phyloP scores from a whole-genome alignment of 2,797 vertebrate genomes.

The Bufotes viridis region DNA sequence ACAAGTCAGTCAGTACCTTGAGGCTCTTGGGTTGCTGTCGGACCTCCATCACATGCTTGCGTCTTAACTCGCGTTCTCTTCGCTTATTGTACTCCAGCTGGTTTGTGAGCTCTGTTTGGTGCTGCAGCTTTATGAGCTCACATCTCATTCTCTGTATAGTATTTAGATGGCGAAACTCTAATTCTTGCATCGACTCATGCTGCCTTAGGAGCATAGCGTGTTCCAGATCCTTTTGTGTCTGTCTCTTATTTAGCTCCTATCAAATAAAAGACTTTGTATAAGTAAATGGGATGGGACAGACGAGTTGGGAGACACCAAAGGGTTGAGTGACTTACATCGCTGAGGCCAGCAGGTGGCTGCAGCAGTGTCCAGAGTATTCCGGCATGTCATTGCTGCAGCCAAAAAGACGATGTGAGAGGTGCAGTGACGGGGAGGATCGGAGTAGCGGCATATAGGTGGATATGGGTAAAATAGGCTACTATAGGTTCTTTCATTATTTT shows the following conservation, averaged over 20 bases:
- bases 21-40: slow-evolving; percentile 98
- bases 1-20: slow-evolving; percentile 79
- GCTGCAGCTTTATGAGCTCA: slow-evolving; percentile 94
- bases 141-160: slow-evolving; percentile 94
- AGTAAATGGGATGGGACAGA: background rate
- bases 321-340: too few relatives aligned
- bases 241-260: slow-evolving; percentile 96
- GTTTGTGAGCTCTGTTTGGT: slow-evolving; percentile 98
- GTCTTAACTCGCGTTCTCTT: slow-evolving; percentile 92
- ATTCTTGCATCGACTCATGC: slow-evolving; percentile 98
- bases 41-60: slow-evolving; percentile 98
- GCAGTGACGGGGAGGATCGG: too few relatives aligned
- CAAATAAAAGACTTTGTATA: slow-evolving; percentile 33
- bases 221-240: slow-evolving; percentile 98
- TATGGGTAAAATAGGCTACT: too few relatives aligned
- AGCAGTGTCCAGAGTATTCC: too few relatives aligned
- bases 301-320: too few relatives aligned
- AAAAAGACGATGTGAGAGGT: too few relatives aligned
- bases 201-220: slow-evolving; percentile 97
- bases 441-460: too few relatives aligned
- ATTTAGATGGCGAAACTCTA: slow-evolving; percentile 95
- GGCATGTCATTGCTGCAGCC: too few relatives aligned
- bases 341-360: too few relatives aligned
- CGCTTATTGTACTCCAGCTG: slow-evolving; percentile 99
- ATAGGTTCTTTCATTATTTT: too few relatives aligned